phyloP scores from a whole-genome alignment of 23 tunicate species.

The Aplidium turbinatum region DNA sequence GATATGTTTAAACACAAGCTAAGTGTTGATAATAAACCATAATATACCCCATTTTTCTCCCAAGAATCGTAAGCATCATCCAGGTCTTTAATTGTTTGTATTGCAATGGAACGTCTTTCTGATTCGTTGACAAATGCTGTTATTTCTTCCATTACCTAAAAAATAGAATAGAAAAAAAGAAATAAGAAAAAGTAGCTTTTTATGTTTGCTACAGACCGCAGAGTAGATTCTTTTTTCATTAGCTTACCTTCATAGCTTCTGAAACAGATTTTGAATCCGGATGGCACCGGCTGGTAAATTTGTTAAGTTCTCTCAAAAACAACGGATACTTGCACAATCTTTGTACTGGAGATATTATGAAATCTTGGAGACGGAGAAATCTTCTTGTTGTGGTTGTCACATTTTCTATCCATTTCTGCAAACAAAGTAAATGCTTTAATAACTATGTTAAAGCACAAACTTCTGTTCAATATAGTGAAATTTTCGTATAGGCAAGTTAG shows the following conservation, averaged over 20 bases:
- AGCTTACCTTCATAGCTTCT: conserved; percentile 69
- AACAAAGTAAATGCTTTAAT: no score
- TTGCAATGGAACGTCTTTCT: conserved; percentile 59
- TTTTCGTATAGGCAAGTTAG: no score
- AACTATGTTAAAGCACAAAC: no score
- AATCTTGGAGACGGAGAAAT: conserved; percentile 80
- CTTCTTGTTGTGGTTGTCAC: conserved; percentile 63
- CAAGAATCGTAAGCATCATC: conserved; percentile 79
- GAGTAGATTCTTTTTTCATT: no score
- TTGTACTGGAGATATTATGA: conserved; percentile 90
- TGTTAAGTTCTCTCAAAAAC: conserved; percentile 66
- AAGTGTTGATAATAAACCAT: no score
- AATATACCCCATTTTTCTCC: conserved; percentile 83
- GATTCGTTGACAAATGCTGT: conserved; percentile 85
- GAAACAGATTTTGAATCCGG: conserved; percentile 47
- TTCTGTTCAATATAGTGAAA: no score
- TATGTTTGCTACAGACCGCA: no score
- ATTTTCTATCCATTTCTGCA: conserved; percentile 70
- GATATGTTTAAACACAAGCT: no score
- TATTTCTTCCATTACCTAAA: conserved; percentile 75
- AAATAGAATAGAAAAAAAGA: no score
- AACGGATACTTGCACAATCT: conserved; percentile 92
- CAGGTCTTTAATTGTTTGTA: conserved; percentile 86
- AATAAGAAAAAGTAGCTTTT: no score
- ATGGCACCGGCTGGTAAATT: conserved; percentile 58